Evolutionary conservation across 35 echinoderm and acorn worm genomes (phyloP).

Genomic region (Chiridota heheva): DNA sequence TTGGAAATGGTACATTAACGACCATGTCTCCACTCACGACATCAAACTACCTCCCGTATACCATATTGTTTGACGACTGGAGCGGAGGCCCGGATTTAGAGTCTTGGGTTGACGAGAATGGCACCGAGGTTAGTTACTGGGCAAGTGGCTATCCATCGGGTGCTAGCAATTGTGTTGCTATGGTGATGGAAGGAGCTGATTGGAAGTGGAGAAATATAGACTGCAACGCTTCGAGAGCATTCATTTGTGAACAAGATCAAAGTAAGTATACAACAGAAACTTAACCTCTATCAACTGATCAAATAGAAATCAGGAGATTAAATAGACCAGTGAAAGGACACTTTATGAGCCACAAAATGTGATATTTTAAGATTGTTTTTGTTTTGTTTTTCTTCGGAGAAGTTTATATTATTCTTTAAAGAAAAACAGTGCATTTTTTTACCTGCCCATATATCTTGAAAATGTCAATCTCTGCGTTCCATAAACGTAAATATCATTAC

Average conservation of each 20-base stretch:
- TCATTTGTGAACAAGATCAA: conserved; percentile 80
- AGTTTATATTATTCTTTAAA: too few relatives aligned
- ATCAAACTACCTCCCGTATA: not conserved
- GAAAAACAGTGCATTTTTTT: too few relatives aligned
- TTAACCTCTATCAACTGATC: too few relatives aligned
- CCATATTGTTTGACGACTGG: conserved; percentile 26
- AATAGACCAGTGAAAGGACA: too few relatives aligned
- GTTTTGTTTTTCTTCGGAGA: too few relatives aligned
- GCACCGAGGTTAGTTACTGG: conserved; percentile 35
- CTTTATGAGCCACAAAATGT: too few relatives aligned
- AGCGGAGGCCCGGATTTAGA: not conserved
- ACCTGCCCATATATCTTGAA: too few relatives aligned
- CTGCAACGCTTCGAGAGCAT: conserved; percentile 31
- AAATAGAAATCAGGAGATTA: too few relatives aligned
- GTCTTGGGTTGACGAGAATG: conserved; percentile 16
- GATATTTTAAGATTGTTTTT: too few relatives aligned
- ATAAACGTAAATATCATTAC: too few relatives aligned
- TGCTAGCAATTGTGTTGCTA: conserved; percentile 38
- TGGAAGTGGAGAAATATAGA: conserved; percentile 76
- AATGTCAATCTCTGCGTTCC: too few relatives aligned
- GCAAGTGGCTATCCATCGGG: conserved; percentile 54
- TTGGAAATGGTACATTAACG: not conserved
- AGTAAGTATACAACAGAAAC: too few relatives aligned
- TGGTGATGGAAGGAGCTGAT: conserved; percentile 41
- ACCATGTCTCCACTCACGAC: not conserved